A percentile compares a stretch with the other conserved stretches of the same genome.
Conservation (phyloP, 1,140 invertebrate species). For the Probaryconus sp. region DNA sequence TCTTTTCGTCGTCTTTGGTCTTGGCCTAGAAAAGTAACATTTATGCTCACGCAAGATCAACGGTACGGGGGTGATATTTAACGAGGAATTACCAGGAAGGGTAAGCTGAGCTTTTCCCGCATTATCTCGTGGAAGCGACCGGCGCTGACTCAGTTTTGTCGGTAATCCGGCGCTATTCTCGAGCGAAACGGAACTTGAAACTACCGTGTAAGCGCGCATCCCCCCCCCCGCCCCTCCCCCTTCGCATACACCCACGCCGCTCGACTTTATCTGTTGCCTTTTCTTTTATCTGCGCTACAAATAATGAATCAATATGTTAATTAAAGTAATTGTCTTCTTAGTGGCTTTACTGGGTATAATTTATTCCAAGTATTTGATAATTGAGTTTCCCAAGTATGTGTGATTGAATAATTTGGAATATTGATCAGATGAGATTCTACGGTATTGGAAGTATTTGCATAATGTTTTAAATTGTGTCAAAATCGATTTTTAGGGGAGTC, state of each 20-base stretch:
- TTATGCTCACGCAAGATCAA: conserved; percentile 52
- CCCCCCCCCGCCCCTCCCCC: conserved; percentile 19
- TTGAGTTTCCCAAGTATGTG: conserved; percentile 36
- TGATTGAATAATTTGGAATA: conserved; percentile 42
- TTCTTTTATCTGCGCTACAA: conserved; percentile 31
- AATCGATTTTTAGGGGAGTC: conserved; percentile 3
- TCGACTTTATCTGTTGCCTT: conserved; percentile 44
- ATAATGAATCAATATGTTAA: conserved; percentile 51
- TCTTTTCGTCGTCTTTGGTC: conserved; percentile 54
- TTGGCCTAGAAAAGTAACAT: conserved; percentile 59
- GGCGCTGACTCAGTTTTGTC: conserved; percentile 69
- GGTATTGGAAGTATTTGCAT: conserved; percentile 33
- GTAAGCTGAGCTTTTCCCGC: conserved; percentile 71
- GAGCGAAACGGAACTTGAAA: conserved; percentile 63
- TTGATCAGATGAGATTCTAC: conserved; percentile 22
- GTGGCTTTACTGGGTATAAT: conserved; percentile 22
- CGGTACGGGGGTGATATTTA: conserved; percentile 67
- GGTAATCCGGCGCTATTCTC: conserved; percentile 70
- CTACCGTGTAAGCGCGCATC: conserved; percentile 50
- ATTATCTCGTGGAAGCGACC: conserved; percentile 69
- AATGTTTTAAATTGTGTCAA: conserved; percentile 35
- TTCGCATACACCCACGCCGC: conserved; percentile 23
- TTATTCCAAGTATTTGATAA: conserved; percentile 38
- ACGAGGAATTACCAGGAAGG: conserved; percentile 68
- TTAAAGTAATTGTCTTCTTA: conserved; percentile 50